A percentile compares a stretch with the other conserved stretches of the same genome.
phyloP scores from a whole-genome alignment of 2,888 invertebrate species.

The Sphaerophoria taeniata region DNA sequence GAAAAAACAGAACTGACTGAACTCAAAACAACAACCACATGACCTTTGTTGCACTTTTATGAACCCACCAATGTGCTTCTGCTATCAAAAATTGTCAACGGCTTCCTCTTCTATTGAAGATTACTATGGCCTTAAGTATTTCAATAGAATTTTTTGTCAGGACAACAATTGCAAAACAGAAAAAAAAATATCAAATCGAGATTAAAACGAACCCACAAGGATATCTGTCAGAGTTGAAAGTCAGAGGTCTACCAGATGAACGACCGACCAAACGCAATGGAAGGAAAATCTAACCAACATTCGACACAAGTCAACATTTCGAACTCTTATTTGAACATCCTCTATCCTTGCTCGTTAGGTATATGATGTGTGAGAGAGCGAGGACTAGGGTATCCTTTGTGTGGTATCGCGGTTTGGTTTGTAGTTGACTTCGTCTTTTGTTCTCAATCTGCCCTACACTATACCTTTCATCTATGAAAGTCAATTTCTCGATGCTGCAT shows the following conservation, averaged over 20 bases:
- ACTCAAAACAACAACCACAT: slow-evolving; percentile 57
- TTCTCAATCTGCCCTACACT: slow-evolving; percentile 21
- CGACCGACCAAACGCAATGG: background rate
- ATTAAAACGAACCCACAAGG: slow-evolving; percentile 63
- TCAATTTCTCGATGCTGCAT: slow-evolving; percentile 62
- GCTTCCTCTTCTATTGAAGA: slow-evolving; percentile 65
- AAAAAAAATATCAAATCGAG: slow-evolving; percentile 35
- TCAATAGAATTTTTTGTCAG: slow-evolving; percentile 65
- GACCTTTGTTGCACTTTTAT: slow-evolving; percentile 55
- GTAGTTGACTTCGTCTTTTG: slow-evolving; percentile 72
- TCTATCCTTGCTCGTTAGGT: slow-evolving; percentile 4
- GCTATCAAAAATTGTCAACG: slow-evolving; percentile 50
- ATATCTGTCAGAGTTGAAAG: slow-evolving; percentile 49
- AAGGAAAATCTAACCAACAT: slow-evolving; percentile 52
- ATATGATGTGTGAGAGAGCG: background rate
- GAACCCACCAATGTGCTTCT: background rate
- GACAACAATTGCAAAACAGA: slow-evolving; percentile 34
- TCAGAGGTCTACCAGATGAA: slow-evolving; percentile 23
- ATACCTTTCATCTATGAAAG: slow-evolving; percentile 49
- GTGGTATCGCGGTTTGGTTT: slow-evolving; percentile 71
- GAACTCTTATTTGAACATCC: slow-evolving; percentile 61
- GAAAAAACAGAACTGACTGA: too few species aligned
- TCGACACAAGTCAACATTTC: slow-evolving; percentile 61
- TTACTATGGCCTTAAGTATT: slow-evolving; percentile 73
- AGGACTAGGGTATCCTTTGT: slow-evolving; percentile 48